Base-by-base conservation (phyloP, 1,140 invertebrate species). In the Leptonema lineaticorne region DNA sequence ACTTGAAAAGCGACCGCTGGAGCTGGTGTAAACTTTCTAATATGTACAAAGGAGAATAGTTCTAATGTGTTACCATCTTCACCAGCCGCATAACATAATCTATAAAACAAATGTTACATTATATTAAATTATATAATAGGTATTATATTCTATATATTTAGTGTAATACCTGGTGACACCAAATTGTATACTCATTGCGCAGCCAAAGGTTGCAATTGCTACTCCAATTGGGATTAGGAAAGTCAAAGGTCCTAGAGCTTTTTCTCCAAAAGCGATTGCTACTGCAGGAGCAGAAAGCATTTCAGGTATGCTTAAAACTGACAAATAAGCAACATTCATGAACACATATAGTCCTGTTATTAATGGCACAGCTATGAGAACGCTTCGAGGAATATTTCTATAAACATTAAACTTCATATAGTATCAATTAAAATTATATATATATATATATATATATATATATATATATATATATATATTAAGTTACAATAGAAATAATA, bases 321-420 rank as follows among this genome's bases (percentile, higher is more conserved):
- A 89, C 85, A 97, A 92, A 77, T 98, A 97, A 24, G 95, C 90
- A 0, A 97, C 83, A 77, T 98, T 98, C 85, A 96, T 93, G 63
- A 93, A 85, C 5, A 96, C 89, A 76, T 98, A 98, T 2, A 97
- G 85, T 0, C 88, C 74, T 0, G 94, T 97, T 0, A 96, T 92
- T 0, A 94, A 79, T 1, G 94, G 92, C 30, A 96, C 92, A 0
- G 92, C 95, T 41, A 97, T 93, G n/a, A 91, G 82, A 69, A 97
- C 96, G 59, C 94, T 94, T 9, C 89, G 85, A 0, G 93, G 85
- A 26, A 92, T 90, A 74, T 92, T 92, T 16, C 87, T 88, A 76
- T 9, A 82, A 74, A 68, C 59, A 48, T 29, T 46, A 56, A 27
- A n/a, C n/a, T n/a, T 14, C 11, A 60, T 60, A 11, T 37, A 60